Conservation (phyloP, 2,113 vertebrate species). For the Illadopsis cleaveri region DNA sequence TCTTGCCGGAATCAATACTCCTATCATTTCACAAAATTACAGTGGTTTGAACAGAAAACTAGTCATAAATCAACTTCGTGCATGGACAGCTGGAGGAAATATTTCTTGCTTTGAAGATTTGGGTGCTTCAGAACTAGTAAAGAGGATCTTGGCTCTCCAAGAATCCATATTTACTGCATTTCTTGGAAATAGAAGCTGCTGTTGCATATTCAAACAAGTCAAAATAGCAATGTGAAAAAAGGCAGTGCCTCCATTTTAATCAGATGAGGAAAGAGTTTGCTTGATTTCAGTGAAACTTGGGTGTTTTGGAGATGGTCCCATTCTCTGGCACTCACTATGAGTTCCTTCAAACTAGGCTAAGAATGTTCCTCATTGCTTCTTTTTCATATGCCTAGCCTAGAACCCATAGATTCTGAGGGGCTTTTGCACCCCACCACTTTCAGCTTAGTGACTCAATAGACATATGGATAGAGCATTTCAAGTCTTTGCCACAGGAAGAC, state of each 20-base stretch:
- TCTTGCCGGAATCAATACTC: conserved; percentile 84
- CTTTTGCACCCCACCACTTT: not conserved
- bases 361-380: fast-evolving
- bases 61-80: conserved; percentile 75
- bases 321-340: not conserved
- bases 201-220: not conserved
- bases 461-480: not conserved
- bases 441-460: not conserved
- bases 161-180: not conserved
- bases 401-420: not conserved
- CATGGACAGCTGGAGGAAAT: conserved; percentile 45
- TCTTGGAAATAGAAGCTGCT: not conserved
- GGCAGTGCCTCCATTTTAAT: not conserved
- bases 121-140: not conserved
- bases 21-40: conserved; percentile 88
- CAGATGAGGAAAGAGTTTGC: not conserved
- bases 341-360: not conserved
- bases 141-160: not conserved
- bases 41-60: conserved; percentile 77
- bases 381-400: not conserved
- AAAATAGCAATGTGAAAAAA: not conserved
- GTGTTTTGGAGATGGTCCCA: not conserved
- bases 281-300: not conserved
- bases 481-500: not conserved
- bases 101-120: conserved; percentile 5